Evolutionary conservation across 2,888 invertebrate species (phyloP).

Genomic region (Hirtodrosophila histrioides): DNA sequence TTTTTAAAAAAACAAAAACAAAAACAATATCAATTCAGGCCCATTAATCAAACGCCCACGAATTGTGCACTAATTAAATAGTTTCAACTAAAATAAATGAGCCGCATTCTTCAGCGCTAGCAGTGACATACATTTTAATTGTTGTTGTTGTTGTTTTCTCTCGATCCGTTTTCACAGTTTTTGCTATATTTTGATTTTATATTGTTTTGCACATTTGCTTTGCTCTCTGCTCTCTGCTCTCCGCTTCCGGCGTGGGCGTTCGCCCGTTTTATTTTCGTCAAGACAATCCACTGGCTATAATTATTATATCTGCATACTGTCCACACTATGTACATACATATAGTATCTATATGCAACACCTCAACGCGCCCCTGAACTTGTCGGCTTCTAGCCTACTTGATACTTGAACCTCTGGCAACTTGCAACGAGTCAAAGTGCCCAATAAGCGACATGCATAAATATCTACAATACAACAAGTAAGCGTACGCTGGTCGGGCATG

Average conservation of each 20-base stretch:
- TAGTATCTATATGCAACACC: constrained; percentile 27
- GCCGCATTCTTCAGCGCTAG: constrained; percentile 48
- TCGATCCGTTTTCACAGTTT: constrained; percentile 24
- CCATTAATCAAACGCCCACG: constrained; percentile 70
- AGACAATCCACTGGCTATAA: constrained; percentile 16
- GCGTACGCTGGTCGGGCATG: constrained; percentile 1
- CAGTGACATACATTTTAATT: constrained; percentile 70
- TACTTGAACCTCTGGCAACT: constrained; percentile 30
- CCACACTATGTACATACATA: neutral
- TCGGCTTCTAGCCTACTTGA: constrained; percentile 22
- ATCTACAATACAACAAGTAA: constrained; percentile 18
- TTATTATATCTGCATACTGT: constrained; percentile 15
- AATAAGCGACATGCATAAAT: constrained; percentile 2
- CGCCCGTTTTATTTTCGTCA: constrained; percentile 54
- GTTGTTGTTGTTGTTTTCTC: constrained; percentile 14
- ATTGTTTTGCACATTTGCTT: constrained; percentile 13
- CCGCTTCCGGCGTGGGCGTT: constrained; percentile 64
- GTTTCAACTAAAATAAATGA: constrained; percentile 41
- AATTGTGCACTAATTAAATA: constrained; percentile 41
- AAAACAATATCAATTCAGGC: constrained; percentile 6
- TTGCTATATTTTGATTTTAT: constrained; percentile 1
- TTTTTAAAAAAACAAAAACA: constrained; percentile 5
- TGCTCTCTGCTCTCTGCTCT: constrained; percentile 8
- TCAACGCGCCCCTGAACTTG: constrained; percentile 65
- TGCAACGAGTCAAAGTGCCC: constrained; percentile 35